phyloP scores from a whole-genome alignment of 2,888 invertebrate species.

The Odontocerum albicorne region DNA sequence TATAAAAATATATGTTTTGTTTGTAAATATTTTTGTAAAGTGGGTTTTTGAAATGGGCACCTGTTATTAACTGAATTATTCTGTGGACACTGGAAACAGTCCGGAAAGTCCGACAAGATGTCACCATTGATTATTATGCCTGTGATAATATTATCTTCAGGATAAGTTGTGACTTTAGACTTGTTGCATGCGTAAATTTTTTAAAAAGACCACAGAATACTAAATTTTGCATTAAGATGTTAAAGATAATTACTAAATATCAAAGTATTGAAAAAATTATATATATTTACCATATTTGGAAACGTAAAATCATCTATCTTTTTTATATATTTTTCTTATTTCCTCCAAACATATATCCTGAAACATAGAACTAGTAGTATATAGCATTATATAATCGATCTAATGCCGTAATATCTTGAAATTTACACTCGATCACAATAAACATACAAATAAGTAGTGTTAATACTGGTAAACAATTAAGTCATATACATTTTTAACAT shows the following conservation, averaged over 20 bases:
- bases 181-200: constrained; percentile 42
- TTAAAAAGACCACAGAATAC: neutral
- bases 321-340: constrained; percentile 4
- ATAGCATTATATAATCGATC: too few species aligned
- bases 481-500: too few species aligned
- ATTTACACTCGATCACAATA: too few species aligned
- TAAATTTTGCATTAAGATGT: constrained; percentile 1
- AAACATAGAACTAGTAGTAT: neutral
- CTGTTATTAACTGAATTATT: neutral
- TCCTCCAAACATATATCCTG: neutral
- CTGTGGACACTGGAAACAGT: constrained; percentile 4
- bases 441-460: too few species aligned
- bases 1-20: too few species aligned
- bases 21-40: constrained; percentile 1
- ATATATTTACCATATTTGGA: constrained; percentile 18
- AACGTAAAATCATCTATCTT: constrained; percentile 9
- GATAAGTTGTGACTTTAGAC: constrained; percentile 68
- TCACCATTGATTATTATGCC: constrained; percentile 54
- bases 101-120: constrained; percentile 5
- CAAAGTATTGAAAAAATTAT: neutral
- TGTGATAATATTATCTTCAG: constrained; percentile 72
- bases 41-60: neutral
- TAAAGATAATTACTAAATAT: neutral
- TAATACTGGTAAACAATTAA: too few species aligned
- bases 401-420: too few species aligned